Conservation (phyloP, 2,113 vertebrate genomes). For the Charadrius vociferus region DNA sequence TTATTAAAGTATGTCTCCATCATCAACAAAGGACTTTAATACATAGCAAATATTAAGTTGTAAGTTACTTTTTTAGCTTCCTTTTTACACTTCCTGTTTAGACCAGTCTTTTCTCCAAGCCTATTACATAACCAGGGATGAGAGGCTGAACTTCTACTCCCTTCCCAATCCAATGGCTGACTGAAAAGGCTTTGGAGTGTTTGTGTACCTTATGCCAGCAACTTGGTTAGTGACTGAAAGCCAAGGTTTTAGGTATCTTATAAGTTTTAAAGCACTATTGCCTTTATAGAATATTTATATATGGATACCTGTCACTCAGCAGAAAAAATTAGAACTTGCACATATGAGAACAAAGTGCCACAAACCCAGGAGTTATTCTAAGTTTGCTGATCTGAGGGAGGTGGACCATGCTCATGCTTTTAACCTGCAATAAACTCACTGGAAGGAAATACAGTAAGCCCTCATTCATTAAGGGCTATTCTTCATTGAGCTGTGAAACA, state of each 20-base stretch:
- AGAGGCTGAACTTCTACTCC: background rate
- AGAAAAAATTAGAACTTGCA: background rate
- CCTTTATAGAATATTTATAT: background rate
- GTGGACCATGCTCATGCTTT: background rate
- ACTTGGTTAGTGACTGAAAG: background rate
- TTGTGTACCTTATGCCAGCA: background rate
- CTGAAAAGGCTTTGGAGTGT: background rate
- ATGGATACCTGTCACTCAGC: background rate
- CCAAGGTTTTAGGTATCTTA: rapidly evolving
- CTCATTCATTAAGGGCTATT: background rate
- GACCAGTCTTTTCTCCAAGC: background rate
- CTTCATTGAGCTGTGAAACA: background rate
- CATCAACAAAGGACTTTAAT: background rate
- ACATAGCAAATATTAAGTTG: background rate
- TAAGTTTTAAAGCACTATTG: background rate
- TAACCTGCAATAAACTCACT: background rate
- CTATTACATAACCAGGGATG: background rate
- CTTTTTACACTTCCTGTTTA: background rate
- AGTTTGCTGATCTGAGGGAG: background rate
- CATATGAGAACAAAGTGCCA: background rate
- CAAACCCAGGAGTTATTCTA: background rate
- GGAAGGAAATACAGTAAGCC: background rate
- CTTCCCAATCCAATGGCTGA: background rate
- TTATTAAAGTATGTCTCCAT: background rate
- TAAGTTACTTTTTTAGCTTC: background rate